phyloP scores from a whole-genome alignment of 2,797 vertebrate genomes.

The Furcifer pardalis region DNA sequence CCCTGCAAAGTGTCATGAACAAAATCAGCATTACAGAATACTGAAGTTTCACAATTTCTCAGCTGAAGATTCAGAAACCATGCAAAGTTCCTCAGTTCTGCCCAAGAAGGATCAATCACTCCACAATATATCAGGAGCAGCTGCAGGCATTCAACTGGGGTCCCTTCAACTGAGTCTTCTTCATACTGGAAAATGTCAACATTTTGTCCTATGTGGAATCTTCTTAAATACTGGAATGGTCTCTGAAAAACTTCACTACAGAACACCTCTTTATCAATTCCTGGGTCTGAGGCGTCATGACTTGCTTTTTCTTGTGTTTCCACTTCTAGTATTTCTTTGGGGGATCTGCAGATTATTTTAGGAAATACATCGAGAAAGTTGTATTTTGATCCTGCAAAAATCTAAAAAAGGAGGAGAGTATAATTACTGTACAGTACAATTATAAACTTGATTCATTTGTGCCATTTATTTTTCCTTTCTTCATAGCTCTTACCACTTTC shows the following conservation, averaged over 20 bases:
- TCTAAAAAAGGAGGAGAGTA: constrained; percentile 66
- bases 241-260: constrained; percentile 88
- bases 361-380: constrained; percentile 89
- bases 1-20: constrained; percentile 84
- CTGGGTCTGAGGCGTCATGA: constrained; percentile 68
- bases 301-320: constrained; percentile 52
- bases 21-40: constrained; percentile 84
- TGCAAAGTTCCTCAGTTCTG: constrained; percentile 90
- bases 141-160: constrained; percentile 87
- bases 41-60: constrained; percentile 88
- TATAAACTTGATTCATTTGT: background rate
- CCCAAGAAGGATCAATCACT: constrained; percentile 89
- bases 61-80: constrained; percentile 92
- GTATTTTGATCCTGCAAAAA: constrained; percentile 54
- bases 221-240: constrained; percentile 90
- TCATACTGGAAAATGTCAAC: constrained; percentile 84
- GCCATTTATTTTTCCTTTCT: background rate
- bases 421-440: background rate
- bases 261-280: constrained; percentile 89
- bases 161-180: constrained; percentile 76
- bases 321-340: constrained; percentile 89
- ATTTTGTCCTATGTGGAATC: constrained; percentile 75
- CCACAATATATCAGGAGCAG: constrained; percentile 90
- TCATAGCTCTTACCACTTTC: background rate
- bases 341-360: constrained; percentile 86